Conservation (phyloP, 2,888 invertebrate genomes). For the Acronicta leporina region DNA sequence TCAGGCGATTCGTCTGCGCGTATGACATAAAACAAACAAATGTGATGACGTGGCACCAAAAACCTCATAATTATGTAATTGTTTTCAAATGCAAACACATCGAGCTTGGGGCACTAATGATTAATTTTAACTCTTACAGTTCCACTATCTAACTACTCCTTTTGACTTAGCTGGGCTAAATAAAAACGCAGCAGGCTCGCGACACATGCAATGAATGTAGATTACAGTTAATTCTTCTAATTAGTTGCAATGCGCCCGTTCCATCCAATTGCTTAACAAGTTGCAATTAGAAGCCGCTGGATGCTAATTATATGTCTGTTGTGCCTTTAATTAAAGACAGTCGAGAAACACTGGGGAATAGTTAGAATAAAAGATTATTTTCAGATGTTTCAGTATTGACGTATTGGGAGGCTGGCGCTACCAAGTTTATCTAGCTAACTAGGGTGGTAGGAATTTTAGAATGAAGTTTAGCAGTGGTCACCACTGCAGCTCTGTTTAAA, state of each 20-base stretch:
- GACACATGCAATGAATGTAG: conserved; percentile 7
- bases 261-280: conserved; percentile 46
- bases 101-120: too few species aligned
- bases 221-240: conserved; percentile 37
- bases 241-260: conserved; percentile 26
- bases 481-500: too few species aligned
- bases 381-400: conserved; percentile 10
- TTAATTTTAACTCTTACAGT: neutral
- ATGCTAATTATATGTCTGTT: conserved; percentile 52
- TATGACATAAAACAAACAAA: too few species aligned
- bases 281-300: conserved; percentile 46
- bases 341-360: conserved; percentile 22
- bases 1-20: too few species aligned
- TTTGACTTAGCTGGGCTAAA: neutral
- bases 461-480: too few species aligned
- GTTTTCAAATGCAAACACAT: too few species aligned
- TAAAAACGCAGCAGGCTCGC: conserved; percentile 12
- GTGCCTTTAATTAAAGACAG: conserved; percentile 45
- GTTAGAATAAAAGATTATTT: conserved; percentile 11
- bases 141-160: neutral
- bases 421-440: conserved; percentile 6
- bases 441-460: too few species aligned
- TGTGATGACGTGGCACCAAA: too few species aligned
- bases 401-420: conserved; percentile 21
- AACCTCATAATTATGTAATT: too few species aligned